Evolutionary conservation across 2,888 invertebrate genomes (phyloP).

Genomic region (Liposcelis brunnea): DNA sequence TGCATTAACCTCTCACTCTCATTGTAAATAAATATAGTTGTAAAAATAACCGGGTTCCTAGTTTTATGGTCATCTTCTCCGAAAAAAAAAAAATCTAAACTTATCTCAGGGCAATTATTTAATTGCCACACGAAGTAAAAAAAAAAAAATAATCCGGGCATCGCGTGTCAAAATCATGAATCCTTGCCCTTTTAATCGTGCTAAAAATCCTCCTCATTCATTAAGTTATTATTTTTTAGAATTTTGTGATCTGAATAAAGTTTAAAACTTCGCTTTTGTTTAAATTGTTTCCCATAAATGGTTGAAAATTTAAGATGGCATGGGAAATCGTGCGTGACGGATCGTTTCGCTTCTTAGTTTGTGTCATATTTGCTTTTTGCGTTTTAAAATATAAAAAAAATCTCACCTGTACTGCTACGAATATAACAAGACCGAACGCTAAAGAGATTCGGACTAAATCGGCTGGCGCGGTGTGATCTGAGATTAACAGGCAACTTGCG

Average conservation of each 20-base stretch:
- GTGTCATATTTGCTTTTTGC: too few species aligned
- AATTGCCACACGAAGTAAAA: too few species aligned
- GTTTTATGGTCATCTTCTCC: not conserved
- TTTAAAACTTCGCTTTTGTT: too few species aligned
- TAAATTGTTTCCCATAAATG: too few species aligned
- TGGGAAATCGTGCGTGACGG: not conserved
- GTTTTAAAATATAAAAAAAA: constrained; percentile 11
- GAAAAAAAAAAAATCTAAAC: not conserved
- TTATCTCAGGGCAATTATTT: too few species aligned
- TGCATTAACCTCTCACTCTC: not conserved
- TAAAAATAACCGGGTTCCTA: not conserved
- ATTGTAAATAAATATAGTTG: constrained; percentile 4
- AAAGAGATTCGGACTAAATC: constrained; percentile 54
- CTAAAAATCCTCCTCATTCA: too few species aligned
- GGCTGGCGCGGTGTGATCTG: constrained; percentile 24
- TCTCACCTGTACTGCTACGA: constrained; percentile 58
- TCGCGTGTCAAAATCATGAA: too few species aligned
- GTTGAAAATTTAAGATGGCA: too few species aligned
- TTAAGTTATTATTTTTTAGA: too few species aligned
- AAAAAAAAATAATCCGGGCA: not conserved
- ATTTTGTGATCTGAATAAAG: too few species aligned
- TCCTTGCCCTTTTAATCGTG: too few species aligned
- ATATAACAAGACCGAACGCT: constrained; percentile 73
- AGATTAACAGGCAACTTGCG: constrained; percentile 49
- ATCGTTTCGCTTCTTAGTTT: too few species aligned